Evolutionary conservation across 1,140 invertebrate genomes (phyloP).

Genomic region (Aleiodes sp.): DNA sequence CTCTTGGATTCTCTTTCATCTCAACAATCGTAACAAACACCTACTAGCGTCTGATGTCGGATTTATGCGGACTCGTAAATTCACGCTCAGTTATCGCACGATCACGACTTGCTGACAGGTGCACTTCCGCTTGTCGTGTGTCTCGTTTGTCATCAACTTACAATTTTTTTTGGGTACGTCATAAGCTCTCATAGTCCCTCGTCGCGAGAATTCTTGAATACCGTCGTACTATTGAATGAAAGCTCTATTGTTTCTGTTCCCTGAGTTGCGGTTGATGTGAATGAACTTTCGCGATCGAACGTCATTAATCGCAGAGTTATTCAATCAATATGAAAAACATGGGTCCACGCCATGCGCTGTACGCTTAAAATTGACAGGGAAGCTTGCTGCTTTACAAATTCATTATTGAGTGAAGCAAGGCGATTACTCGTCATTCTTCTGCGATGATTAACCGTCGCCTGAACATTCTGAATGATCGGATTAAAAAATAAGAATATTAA

Average conservation of each 20-base stretch:
- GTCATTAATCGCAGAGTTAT: background rate
- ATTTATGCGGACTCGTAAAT: constrained; percentile 15
- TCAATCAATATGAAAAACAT: background rate
- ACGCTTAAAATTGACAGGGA: background rate
- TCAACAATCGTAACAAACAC: constrained; percentile 6
- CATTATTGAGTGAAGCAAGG: background rate
- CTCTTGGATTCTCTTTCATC: constrained; percentile 7
- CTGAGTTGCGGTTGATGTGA: background rate
- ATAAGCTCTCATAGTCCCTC: no score
- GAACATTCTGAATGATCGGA: background rate
- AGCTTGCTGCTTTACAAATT: background rate
- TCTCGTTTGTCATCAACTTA: constrained; percentile 1
- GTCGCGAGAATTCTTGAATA: no score
- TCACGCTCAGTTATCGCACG: constrained; percentile 10
- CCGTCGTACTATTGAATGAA: no score
- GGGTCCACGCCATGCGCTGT: background rate
- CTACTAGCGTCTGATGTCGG: constrained; percentile 11
- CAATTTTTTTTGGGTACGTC: constrained; percentile 5
- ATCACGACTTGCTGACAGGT: constrained; percentile 30
- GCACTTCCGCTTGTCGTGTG: constrained; percentile 19
- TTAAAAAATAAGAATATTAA: background rate
- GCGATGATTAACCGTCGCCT: constrained; percentile 9
- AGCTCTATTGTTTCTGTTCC: no score
- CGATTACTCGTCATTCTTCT: background rate
- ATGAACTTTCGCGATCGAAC: background rate